A percentile compares a stretch with the other conserved stretches of the same genome.
Conservation (phyloP, 2,113 vertebrate species). For the Oryzias melastigma region DNA sequence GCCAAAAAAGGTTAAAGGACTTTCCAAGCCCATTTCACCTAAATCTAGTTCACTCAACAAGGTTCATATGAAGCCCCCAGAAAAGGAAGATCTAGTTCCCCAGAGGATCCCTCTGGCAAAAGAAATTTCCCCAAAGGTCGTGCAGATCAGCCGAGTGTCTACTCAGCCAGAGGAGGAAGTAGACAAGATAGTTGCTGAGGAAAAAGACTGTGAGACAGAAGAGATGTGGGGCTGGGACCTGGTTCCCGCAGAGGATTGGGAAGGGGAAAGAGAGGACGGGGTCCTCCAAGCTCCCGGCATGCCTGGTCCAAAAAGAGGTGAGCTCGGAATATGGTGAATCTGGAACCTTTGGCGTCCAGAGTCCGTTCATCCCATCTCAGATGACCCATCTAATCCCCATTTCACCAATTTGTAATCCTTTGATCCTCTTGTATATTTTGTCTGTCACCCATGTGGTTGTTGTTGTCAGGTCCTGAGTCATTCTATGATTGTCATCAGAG, state of each 20-base stretch:
- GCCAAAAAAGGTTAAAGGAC: slow-evolving; percentile 43
- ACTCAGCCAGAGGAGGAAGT: slow-evolving; percentile 72
- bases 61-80: slow-evolving; percentile 50
- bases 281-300: slow-evolving; percentile 78
- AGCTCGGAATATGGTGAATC: slow-evolving; percentile 63
- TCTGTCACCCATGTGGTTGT: not conserved
- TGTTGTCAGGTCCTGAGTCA: not conserved
- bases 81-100: slow-evolving; percentile 18
- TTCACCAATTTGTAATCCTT: slow-evolving; percentile 2
- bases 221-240: slow-evolving; percentile 78
- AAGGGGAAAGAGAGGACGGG: slow-evolving; percentile 68
- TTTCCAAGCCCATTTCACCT: slow-evolving; percentile 47
- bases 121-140: slow-evolving; percentile 60
- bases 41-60: slow-evolving; percentile 80
- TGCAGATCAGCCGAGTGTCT: slow-evolving; percentile 70
- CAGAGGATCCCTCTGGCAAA: slow-evolving; percentile 47
- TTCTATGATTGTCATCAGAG: not conserved
- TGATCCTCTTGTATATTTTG: slow-evolving; percentile 11
- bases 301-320: slow-evolving; percentile 81
- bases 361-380: slow-evolving; percentile 26
- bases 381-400: slow-evolving; percentile 49
- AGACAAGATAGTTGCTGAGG: slow-evolving; percentile 49
- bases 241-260: slow-evolving; percentile 64
- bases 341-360: slow-evolving; percentile 44
- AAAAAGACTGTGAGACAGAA: slow-evolving; percentile 45